Conservation (phyloP, 1,140 invertebrate genomes). For the Calephelis nemesis region DNA sequence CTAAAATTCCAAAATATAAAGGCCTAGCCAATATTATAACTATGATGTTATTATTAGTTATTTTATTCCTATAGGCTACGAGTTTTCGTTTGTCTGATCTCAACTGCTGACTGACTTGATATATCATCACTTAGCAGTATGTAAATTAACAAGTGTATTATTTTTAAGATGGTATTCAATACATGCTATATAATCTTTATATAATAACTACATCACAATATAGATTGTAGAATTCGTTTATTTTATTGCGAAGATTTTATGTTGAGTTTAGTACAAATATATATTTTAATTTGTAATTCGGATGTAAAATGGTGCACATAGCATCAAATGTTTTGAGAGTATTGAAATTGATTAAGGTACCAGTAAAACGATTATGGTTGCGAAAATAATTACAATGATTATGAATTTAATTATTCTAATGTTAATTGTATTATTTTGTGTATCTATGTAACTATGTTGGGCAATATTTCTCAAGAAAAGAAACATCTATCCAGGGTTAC, state of each 20-base stretch:
- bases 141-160: slow-evolving; percentile 11
- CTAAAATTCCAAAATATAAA: slow-evolving; percentile 16
- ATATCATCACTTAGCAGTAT: slow-evolving; percentile 14
- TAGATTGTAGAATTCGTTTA: slow-evolving; percentile 12
- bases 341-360: not conserved
- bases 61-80: slow-evolving; percentile 9
- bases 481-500: too few species aligned
- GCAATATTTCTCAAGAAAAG: too few species aligned
- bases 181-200: slow-evolving; percentile 29
- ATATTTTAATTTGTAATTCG: slow-evolving; percentile 44
- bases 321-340: not conserved
- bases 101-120: slow-evolving; percentile 57
- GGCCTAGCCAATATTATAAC: slow-evolving; percentile 14
- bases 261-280: slow-evolving; percentile 71
- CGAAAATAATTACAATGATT: too few species aligned
- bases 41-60: slow-evolving; percentile 7
- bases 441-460: too few species aligned
- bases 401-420: too few species aligned
- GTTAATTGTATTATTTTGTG: too few species aligned
- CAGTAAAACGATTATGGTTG: too few species aligned
- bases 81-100: slow-evolving; percentile 48
- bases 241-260: slow-evolving; percentile 38
- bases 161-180: slow-evolving; percentile 38
- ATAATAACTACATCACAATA: slow-evolving; percentile 17
- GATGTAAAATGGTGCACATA: slow-evolving; percentile 44